A percentile compares a stretch with the other conserved stretches of the same genome.
These are phyloP conservation scores for Acrobasis repandana DNA, from an alignment of 2,888 invertebrate genomes.

Conservation along the genomic window DNA sequence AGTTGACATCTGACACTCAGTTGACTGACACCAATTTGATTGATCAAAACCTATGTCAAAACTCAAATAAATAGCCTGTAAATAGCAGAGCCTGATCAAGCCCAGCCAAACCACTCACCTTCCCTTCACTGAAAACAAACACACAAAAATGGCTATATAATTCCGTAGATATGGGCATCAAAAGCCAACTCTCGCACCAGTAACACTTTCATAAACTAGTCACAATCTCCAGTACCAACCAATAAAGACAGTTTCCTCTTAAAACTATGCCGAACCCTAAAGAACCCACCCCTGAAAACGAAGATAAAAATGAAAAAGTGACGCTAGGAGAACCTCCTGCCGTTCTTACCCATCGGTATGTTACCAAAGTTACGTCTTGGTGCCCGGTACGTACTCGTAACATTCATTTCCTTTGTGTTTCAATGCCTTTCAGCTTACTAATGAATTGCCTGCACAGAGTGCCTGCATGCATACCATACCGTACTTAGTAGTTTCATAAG, in stretches of 20 bases:
- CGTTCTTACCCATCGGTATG: conserved; percentile 44
- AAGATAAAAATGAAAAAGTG: conserved; percentile 17
- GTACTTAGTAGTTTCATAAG: too few relatives aligned
- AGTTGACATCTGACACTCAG: too few relatives aligned
- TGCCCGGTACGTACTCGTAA: conserved; percentile 40
- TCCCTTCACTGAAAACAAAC: not conserved
- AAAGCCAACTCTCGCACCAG: not conserved
- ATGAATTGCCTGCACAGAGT: too few relatives aligned
- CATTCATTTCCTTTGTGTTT: not conserved
- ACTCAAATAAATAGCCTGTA: too few relatives aligned
- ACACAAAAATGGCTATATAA: not conserved
- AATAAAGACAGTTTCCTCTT: not conserved
- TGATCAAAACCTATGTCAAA: too few relatives aligned
- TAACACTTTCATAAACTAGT: not conserved
- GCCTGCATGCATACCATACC: too few relatives aligned
- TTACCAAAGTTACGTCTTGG: conserved; percentile 40
- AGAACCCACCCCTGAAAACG: not conserved
- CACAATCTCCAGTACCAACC: not conserved
- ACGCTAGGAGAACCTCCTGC: conserved; percentile 52
- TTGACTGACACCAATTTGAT: too few relatives aligned
- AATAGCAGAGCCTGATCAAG: too few relatives aligned
- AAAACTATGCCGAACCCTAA: conserved; percentile 1
- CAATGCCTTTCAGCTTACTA: too few relatives aligned
- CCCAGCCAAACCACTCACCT: not conserved
- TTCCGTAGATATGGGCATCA: not conserved